These are phyloP conservation scores for Atherinomorus stipes DNA, from an alignment of 2,113 vertebrate genomes.

Conservation along the genomic window DNA sequence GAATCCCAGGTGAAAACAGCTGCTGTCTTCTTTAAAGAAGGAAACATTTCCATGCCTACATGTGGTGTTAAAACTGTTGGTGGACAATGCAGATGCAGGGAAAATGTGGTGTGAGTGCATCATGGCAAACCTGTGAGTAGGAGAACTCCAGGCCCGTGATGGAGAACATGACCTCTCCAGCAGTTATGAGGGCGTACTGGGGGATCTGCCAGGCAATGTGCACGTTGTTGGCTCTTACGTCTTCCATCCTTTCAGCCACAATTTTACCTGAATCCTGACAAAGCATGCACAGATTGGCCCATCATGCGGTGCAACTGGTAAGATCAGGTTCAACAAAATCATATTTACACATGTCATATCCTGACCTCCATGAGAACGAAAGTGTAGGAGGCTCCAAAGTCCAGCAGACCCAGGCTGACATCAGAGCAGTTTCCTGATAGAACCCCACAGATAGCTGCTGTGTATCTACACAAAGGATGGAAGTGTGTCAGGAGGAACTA, in stretches of 20 bases:
- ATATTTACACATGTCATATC: neutral
- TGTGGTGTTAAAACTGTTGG: too few relatives aligned
- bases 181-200: constrained; percentile 91
- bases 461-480: constrained; percentile 67
- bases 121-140: constrained; percentile 91
- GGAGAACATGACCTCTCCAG: constrained; percentile 97
- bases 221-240: constrained; percentile 87
- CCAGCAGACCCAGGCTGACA: constrained; percentile 88
- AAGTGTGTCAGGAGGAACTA: neutral
- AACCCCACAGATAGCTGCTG: constrained; percentile 72
- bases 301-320: accelerated
- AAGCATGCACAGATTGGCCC: constrained; percentile 8
- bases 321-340: neutral
- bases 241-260: constrained; percentile 81
- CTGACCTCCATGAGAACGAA: constrained; percentile 86
- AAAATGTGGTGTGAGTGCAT: neutral
- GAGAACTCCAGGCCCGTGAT: constrained; percentile 98
- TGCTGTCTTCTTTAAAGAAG: too few relatives aligned
- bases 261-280: constrained; percentile 72
- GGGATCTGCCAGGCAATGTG: constrained; percentile 95
- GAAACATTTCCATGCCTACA: too few relatives aligned
- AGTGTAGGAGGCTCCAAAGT: constrained; percentile 91
- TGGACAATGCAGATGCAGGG: too few relatives aligned
- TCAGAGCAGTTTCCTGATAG: constrained; percentile 53
- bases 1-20: too few relatives aligned